Conservation (phyloP, 1,140 invertebrate genomes). For the Streblospio benedicti region DNA sequence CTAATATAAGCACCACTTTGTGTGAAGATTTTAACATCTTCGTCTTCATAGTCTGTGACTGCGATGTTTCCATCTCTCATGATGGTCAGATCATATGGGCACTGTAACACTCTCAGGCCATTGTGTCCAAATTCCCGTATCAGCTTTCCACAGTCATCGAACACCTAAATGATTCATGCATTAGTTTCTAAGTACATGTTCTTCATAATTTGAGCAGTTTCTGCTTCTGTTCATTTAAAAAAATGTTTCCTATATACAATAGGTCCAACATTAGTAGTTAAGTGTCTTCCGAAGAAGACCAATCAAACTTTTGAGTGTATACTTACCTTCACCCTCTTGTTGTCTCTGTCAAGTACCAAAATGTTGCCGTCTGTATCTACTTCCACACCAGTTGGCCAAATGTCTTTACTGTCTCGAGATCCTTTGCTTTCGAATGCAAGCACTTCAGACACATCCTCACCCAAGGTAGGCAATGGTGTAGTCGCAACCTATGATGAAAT, state of each 20-base stretch:
- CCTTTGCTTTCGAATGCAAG: conserved; percentile 22
- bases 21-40: conserved; percentile 36
- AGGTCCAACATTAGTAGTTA: too few relatives aligned
- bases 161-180: neutral
- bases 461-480: too few relatives aligned
- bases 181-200: neutral
- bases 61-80: conserved; percentile 35
- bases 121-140: neutral
- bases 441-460: too few relatives aligned
- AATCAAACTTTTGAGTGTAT: too few relatives aligned
- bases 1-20: conserved; percentile 23
- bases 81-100: conserved; percentile 35
- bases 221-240: too few relatives aligned
- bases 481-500: too few relatives aligned
- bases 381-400: conserved; percentile 37
- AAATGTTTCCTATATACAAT: too few relatives aligned
- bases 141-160: neutral
- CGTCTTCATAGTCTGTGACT: conserved; percentile 35
- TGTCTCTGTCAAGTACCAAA: conserved; percentile 37
- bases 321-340: conserved; percentile 36
- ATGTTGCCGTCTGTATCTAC: conserved; percentile 22
- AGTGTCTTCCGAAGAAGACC: too few relatives aligned
- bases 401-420: conserved; percentile 26
- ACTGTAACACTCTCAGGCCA: too few relatives aligned
- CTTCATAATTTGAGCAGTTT: too few relatives aligned